Conservation (phyloP, 2,113 vertebrate genomes). For the Ondatra zibethicus region DNA sequence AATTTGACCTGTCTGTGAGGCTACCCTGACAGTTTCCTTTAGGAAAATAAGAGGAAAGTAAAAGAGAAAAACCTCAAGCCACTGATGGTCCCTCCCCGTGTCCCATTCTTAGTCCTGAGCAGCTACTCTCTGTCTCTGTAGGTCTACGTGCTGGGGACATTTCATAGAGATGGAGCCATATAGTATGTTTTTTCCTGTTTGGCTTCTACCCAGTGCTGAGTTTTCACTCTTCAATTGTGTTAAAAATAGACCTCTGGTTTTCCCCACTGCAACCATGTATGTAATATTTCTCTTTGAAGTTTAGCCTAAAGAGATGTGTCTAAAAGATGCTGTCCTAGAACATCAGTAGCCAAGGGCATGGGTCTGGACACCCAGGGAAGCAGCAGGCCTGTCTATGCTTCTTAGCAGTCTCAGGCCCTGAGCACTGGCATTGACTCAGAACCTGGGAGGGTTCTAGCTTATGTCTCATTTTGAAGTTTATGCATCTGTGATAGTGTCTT, state of each 20-base stretch:
- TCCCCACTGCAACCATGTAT: background rate
- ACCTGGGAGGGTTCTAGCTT: no score
- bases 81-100: background rate
- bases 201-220: background rate
- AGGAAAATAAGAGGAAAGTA: constrained; percentile 31
- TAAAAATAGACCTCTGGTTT: constrained; percentile 22
- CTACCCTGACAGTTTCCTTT: background rate
- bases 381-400: background rate
- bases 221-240: constrained; percentile 53
- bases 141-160: background rate
- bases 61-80: background rate
- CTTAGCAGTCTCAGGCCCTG: background rate
- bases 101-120: background rate
- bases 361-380: background rate
- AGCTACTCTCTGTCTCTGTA: background rate
- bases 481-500: background rate
- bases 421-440: background rate
- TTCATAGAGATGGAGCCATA: background rate
- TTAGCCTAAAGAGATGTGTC: background rate
- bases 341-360: background rate
- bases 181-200: background rate
- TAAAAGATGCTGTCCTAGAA: background rate
- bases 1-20: background rate
- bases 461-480: background rate
- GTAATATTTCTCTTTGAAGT: constrained; percentile 16